Evolutionary conservation across 2,888 invertebrate species (phyloP), one percentile per base, ranked within the genome.

Genomic region (Dugesia japonica): DNA sequence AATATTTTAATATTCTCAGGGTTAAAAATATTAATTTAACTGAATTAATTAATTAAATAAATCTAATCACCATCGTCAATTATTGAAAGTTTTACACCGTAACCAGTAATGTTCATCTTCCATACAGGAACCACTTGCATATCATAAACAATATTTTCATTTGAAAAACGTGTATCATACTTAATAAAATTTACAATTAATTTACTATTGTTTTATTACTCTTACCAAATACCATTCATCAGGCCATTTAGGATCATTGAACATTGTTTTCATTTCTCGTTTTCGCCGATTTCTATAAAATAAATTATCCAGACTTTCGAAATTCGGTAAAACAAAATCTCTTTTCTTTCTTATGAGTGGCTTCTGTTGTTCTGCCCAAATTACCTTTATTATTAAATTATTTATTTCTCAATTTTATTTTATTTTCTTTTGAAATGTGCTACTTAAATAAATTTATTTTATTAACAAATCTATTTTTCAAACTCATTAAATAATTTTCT

Each of bases 101-200:
- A 87, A 26, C 92, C 92, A 9, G 90, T 90, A 83, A 88, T 87
- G 4, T 91, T 91, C 83, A 89, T 87, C 77, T 87, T 87, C 87
- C 92, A 94, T 0, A 90, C 89, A 0, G 91, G 90, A 33, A 92
- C 82, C 4, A 93, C 92, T 82, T 92, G 91, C 76, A 93, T 87
- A 83, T 93, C 92, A 78, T 31, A 31, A 13, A 4, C 13, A 7
- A 7, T 31, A 4, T 13, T 4, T 4, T 31, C 31, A 31, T 7
- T 13, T 7, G 4, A 7, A 4, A 31, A 31, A 9, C 56, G 4
- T 1, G 23, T 9, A 56, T 56, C 56, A n/a, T 13, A 56, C 56
- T 56, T 9, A 56, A 56, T 9, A 7, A 13, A 20, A 56, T 38
- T 56, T 56, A 9, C 17, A 20, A 20, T 56, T 56, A 56, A 56